Conservation (phyloP, 2,113 vertebrate species). For the Tetraodon nigroviridis region DNA sequence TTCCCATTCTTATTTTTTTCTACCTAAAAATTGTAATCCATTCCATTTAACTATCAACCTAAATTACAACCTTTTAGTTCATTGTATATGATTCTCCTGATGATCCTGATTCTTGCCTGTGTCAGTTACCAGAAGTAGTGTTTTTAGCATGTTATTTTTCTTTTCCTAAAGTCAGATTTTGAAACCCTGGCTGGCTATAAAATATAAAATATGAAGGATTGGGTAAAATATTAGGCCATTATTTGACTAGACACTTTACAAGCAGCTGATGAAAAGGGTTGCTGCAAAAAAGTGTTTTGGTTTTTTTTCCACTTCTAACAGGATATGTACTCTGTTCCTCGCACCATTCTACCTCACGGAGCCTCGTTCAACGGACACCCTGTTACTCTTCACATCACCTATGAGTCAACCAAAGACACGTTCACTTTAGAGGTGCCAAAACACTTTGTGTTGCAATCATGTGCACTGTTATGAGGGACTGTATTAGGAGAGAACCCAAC, state of each 20-base stretch:
- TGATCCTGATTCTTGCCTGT: too few relatives aligned
- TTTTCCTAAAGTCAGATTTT: background rate
- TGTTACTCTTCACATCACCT: constrained; percentile 91
- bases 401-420: constrained; percentile 98
- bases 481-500: too few relatives aligned
- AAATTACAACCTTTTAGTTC: too few relatives aligned
- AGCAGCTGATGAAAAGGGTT: background rate
- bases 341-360: constrained; percentile 99
- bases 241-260: too few relatives aligned
- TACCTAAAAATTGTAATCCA: background rate
- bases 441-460: background rate
- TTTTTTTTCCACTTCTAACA: constrained; percentile 49
- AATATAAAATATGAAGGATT: too few relatives aligned
- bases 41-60: background rate
- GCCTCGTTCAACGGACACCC: constrained; percentile 97
- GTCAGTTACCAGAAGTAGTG: too few relatives aligned
- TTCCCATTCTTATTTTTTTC: background rate
- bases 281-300: background rate
- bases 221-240: too few relatives aligned
- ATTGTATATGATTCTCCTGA: too few relatives aligned
- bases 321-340: constrained; percentile 96
- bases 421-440: constrained; percentile 88
- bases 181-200: background rate
- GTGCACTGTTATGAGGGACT: too few relatives aligned
- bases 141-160: too few relatives aligned